phyloP scores from a whole-genome alignment of 2,888 invertebrate genomes.

The Polydrusus pterygomalis region DNA sequence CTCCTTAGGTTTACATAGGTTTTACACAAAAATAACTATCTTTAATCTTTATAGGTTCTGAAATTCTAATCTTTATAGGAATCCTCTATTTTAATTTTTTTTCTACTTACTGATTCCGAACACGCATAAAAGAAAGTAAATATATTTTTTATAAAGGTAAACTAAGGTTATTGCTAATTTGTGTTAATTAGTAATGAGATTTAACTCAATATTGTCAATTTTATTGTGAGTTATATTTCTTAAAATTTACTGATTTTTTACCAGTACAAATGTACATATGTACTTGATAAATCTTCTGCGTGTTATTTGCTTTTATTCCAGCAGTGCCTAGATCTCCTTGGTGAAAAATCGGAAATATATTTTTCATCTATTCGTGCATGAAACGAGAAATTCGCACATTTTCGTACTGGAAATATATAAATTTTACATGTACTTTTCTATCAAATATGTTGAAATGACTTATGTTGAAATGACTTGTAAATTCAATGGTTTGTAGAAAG shows the following conservation, averaged over 20 bases:
- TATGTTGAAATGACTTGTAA: slow-evolving; percentile 28
- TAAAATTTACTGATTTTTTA: background rate
- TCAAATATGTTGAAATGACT: slow-evolving; percentile 27
- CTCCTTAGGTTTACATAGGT: too few species aligned
- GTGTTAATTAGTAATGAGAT: too few species aligned
- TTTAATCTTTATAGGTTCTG: too few species aligned
- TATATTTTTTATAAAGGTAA: too few species aligned
- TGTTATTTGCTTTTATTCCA: background rate
- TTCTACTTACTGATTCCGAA: too few species aligned
- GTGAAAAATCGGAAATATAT: slow-evolving; percentile 33
- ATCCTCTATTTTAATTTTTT: too few species aligned
- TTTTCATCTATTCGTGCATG: slow-evolving; percentile 20
- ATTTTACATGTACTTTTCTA: slow-evolving; percentile 17
- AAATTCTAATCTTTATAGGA: too few species aligned
- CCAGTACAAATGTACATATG: background rate
- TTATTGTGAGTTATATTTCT: too few species aligned
- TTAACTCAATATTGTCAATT: too few species aligned
- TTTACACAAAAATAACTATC: too few species aligned
- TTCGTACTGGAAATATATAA: slow-evolving; percentile 33
- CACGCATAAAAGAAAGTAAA: too few species aligned
- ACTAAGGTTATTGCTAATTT: too few species aligned
- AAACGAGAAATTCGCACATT: slow-evolving; percentile 33
- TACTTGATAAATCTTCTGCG: slow-evolving; percentile 10
- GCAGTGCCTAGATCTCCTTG: slow-evolving; percentile 6
- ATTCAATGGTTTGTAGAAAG: slow-evolving; percentile 9